A percentile compares a stretch with the other conserved stretches of the same genome.
Evolutionary conservation across 2,888 invertebrate species (phyloP).

Genomic region (Nipponacmea schrenckii): DNA sequence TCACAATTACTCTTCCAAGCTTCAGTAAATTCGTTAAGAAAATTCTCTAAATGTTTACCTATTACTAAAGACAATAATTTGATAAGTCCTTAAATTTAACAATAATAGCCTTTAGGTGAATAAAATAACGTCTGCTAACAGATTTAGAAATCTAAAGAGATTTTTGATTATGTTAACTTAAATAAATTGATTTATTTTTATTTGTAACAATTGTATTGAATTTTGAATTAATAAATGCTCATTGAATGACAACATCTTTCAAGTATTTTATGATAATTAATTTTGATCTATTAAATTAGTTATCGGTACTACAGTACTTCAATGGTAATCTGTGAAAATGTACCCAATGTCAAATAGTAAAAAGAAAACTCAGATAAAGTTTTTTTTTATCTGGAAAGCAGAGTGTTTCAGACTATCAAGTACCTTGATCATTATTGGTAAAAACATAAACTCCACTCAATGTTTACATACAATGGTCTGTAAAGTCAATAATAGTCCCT

Average conservation of each 20-base stretch:
- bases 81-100: slow-evolving; percentile 6
- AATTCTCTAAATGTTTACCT: slow-evolving; percentile 4
- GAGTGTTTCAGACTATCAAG: not conserved
- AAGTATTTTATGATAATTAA: not conserved
- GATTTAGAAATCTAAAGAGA: no score
- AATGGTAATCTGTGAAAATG: no score
- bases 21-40: not conserved
- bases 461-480: slow-evolving; percentile 4
- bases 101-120: slow-evolving; percentile 1
- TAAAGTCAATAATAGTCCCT: not conserved
- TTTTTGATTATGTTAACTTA: no score
- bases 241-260: not conserved
- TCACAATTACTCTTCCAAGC: slow-evolving; percentile 4
- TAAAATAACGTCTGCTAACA: not conserved
- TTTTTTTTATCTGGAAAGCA: no score
- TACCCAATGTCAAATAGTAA: no score
- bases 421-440: not conserved
- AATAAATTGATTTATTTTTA: no score
- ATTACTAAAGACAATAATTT: slow-evolving; percentile 8
- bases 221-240: no score
- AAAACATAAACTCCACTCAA: not conserved
- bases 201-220: no score
- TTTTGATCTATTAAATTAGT: not conserved
- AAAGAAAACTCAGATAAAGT: no score
- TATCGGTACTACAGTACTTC: not conserved